These are phyloP conservation scores for Megamerina dolium DNA, from an alignment of 2,888 invertebrate species.

Conservation along the genomic window DNA sequence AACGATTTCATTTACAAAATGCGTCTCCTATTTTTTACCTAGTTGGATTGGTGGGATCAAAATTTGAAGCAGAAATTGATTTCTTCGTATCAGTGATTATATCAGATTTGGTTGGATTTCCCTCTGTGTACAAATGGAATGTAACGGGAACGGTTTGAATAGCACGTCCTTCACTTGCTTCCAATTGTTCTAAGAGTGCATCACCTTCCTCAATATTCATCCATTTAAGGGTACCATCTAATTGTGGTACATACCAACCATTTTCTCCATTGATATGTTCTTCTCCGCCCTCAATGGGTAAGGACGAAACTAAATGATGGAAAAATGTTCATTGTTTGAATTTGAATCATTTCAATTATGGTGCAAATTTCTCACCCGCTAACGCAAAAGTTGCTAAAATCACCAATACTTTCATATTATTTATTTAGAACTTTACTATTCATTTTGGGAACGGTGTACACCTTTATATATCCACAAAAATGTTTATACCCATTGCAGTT, in stretches of 20 bases:
- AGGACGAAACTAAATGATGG: neutral
- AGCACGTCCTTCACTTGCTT: conserved; percentile 20
- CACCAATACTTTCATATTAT: conserved; percentile 9
- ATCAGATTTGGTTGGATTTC: conserved; percentile 29
- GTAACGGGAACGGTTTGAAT: conserved; percentile 7
- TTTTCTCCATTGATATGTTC: conserved; percentile 18
- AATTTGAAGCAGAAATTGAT: conserved; percentile 23
- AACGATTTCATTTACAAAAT: neutral
- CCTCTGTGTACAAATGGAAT: conserved; percentile 32
- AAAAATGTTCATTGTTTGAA: neutral
- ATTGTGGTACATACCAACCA: conserved; percentile 24
- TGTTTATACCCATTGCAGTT: no score
- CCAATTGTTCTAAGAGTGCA: neutral
- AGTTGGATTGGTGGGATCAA: conserved; percentile 25
- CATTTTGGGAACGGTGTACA: no score
- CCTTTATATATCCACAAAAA: no score
- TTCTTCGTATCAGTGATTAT: conserved; percentile 22
- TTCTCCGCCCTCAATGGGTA: neutral
- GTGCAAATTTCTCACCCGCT: conserved; percentile 13
- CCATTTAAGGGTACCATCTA: conserved; percentile 21
- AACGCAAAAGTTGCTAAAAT: conserved; percentile 7
- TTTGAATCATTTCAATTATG: neutral
- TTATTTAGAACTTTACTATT: no score
- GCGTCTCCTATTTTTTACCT: conserved; percentile 14
- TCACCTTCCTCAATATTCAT: conserved; percentile 14